phyloP scores from a whole-genome alignment of 2,113 vertebrate genomes.

The Callospermophilus lateralis region DNA sequence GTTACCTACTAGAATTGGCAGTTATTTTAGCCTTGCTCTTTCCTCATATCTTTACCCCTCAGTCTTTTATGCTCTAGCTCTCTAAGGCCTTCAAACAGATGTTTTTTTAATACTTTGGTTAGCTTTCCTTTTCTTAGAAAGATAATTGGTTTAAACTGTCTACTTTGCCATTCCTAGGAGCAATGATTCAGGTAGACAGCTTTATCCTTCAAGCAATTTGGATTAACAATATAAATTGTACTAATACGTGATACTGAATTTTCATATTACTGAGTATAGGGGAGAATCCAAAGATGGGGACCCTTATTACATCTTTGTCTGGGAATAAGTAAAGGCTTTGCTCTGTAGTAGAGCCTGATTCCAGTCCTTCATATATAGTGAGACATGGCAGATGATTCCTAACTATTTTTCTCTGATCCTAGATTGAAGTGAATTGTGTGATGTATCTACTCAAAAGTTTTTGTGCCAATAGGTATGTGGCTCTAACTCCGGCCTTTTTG shows the following conservation, averaged over 20 bases:
- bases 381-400: background rate
- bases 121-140: background rate
- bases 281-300: background rate
- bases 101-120: background rate
- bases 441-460: background rate
- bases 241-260: background rate
- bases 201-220: background rate
- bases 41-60: background rate
- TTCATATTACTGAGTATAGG: background rate
- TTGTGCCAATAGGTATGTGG: background rate
- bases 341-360: background rate
- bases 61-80: background rate
- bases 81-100: background rate
- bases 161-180: background rate
- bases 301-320: background rate
- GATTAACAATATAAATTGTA: background rate
- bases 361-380: background rate
- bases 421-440: background rate
- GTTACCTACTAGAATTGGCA: background rate
- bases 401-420: background rate
- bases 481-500: background rate
- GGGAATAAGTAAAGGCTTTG: background rate
- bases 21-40: background rate
- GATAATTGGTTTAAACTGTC: background rate
- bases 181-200: background rate